phyloP scores from a whole-genome alignment of 2,113 vertebrate species.

The Rhabdornis inornatus region DNA sequence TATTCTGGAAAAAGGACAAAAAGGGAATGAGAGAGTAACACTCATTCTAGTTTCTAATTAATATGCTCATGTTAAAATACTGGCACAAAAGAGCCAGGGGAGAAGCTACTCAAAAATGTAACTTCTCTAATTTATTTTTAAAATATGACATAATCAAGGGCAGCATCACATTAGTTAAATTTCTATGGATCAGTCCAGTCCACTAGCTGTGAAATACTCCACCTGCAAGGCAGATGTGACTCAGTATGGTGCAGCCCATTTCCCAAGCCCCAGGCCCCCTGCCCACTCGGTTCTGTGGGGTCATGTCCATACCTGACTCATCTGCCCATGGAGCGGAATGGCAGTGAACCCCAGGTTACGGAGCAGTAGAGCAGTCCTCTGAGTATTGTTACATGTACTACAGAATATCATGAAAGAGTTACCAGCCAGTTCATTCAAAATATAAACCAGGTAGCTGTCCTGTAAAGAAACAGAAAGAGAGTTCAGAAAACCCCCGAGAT shows the following conservation, averaged over 20 bases:
- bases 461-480: slow-evolving; percentile 31
- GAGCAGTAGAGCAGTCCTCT: slow-evolving; percentile 90
- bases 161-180: neutral
- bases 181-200: neutral
- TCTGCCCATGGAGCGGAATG: slow-evolving; percentile 94
- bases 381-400: slow-evolving; percentile 92
- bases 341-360: slow-evolving; percentile 95
- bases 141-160: neutral
- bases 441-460: slow-evolving; percentile 97
- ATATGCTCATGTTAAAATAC: neutral
- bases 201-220: neutral
- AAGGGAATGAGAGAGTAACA: neutral
- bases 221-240: neutral
- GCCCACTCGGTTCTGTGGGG: neutral
- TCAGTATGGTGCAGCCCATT: neutral
- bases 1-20: slow-evolving; percentile 78
- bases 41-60: neutral
- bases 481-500: neutral
- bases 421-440: slow-evolving; percentile 93
- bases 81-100: neutral
- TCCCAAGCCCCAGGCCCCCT: neutral
- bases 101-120: neutral
- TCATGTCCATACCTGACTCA: slow-evolving; percentile 86
- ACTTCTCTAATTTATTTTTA: neutral
- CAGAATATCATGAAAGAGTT: slow-evolving; percentile 99